Base-by-base conservation (phyloP, 2,797 vertebrate species). In the Hyperoplus immaculatus region DNA sequence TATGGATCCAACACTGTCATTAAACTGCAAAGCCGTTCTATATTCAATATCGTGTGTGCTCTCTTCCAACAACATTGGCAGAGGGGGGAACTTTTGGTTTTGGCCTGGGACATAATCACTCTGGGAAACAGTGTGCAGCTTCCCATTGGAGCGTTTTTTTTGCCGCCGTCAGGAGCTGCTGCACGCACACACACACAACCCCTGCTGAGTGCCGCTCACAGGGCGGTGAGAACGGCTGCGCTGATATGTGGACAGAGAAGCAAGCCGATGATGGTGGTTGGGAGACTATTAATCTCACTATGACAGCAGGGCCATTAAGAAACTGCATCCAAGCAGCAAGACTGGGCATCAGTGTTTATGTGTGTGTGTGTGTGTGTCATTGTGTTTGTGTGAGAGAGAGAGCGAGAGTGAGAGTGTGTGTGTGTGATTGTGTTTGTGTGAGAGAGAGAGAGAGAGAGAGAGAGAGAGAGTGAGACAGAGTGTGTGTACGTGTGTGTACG, bases 231-330 rank as follows among this genome's bases (percentile, higher is more conserved):
- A 84, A 82, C 1, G 49, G 77, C 69, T 21, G 11, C 1, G 11
- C 42, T 55, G 78, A 82, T 72, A 80, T 75, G 70, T 78, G 85
- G 82, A 88, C 79, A 83, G 71, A 84, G 81, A 87, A 78, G 70
- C 81, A 68, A 75, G 87, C 83, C 78, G 87, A 90, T 87, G 78
- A 83, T 50, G 55, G 82, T 45, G 60, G 84, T 54, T 54, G 63
- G 67, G 68, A 88, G 80, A 77, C 57, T 75, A 91, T 94, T 90
- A 88, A 90, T 91, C 89, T 91, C 83, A 76, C 76, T 77, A 54
- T 92, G 90, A 93, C 89, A 91, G 87, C 82, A 66, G 63, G 61
- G 69, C 85, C 89, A 88, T 90, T 93, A 89, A 63, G 83, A 82
- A 88, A 81, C 79, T 78, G 70, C 87, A 86, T 12, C 0, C 64